Base-by-base conservation (phyloP, 2,888 invertebrate genomes). In the Dynastes grantii region DNA sequence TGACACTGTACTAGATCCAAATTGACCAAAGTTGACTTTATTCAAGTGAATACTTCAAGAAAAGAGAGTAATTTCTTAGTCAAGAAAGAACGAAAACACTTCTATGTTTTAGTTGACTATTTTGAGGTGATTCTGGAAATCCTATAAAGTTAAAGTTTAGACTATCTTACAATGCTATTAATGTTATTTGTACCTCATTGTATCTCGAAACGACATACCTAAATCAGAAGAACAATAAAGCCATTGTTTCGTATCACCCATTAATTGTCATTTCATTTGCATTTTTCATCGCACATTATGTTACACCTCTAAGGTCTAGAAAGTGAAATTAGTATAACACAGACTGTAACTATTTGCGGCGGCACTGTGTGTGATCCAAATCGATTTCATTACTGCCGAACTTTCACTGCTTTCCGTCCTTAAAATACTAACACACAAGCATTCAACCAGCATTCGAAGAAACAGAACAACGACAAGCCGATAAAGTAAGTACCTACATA, bases 251-350 rank as follows among this genome's bases (percentile, higher is more conserved):
- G 2, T 22, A 22, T 61, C 61, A 5, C n/a, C 29, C 29, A 29
- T 61, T 29, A 61, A 5, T 61, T 61, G 5, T 29, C 29, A 61
- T 61, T 61, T 61, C 61, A 61, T 61, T 61, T 61, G 61, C 61
- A 61, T 61, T 61, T 61, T 61, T 61, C 55, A 13, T 29, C 22
- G 61, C 9, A 61, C 13, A 27, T 61, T 61, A 61, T 29, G 61
- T 61, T 61, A 61, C 61, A 61, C 61, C 29, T 61, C 61, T 61
- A 61, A 61, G 61, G 61, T 61, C 32, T 61, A 61, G 61, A 61
- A 61, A 61, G 61, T 61, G 61, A 61, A 27, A 29, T 29, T 61
- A 29, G 29, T 29, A 22, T n/a, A 16, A n/a, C n/a, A 4, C 51
- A 13, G 9, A 2, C 29, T 3, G n/a, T 61, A 29, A 61, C 16